A percentile compares a stretch with the other conserved stretches of the same genome.
These are phyloP conservation scores for Euplexia lucipara DNA, from an alignment of 2,888 invertebrate species.

Conservation along the genomic window DNA sequence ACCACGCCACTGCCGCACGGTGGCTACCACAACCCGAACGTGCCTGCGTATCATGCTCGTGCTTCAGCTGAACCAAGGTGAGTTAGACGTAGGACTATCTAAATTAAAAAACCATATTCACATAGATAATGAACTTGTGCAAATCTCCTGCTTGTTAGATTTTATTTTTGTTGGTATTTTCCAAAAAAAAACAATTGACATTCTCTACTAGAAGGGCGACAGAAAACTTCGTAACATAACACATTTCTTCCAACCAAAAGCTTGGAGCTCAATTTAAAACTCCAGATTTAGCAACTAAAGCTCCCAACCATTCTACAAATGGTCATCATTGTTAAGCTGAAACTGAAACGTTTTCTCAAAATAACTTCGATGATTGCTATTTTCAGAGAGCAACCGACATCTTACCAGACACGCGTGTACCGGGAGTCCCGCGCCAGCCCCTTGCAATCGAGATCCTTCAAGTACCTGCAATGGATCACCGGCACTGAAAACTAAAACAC, in stretches of 20 bases:
- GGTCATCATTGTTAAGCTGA: constrained; percentile 36
- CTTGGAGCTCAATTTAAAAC: constrained; percentile 6
- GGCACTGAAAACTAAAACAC: constrained; percentile 85
- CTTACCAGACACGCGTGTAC: constrained; percentile 80
- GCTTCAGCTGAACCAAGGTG: constrained; percentile 88
- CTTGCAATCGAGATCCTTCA: constrained; percentile 89
- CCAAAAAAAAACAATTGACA: too few relatives aligned
- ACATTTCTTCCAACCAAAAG: neutral
- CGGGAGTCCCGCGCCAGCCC: constrained; percentile 83
- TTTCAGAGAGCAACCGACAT: constrained; percentile 87
- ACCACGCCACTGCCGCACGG: constrained; percentile 82
- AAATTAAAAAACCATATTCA: neutral
- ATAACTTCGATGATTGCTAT: constrained; percentile 48
- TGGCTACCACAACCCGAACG: constrained; percentile 85
- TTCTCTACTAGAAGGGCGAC: neutral
- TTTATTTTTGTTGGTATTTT: too few relatives aligned
- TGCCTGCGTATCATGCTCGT: constrained; percentile 87
- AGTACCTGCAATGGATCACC: constrained; percentile 90
- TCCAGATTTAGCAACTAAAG: constrained; percentile 20
- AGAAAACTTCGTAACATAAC: neutral
- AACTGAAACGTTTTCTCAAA: constrained; percentile 42
- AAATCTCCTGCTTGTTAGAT: neutral
- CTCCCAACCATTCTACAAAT: constrained; percentile 31
- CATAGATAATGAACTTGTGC: neutral
- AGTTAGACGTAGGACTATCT: neutral